phyloP scores from a whole-genome alignment of 92 coral and sea anemone species.

The Heliopora coerulea region DNA sequence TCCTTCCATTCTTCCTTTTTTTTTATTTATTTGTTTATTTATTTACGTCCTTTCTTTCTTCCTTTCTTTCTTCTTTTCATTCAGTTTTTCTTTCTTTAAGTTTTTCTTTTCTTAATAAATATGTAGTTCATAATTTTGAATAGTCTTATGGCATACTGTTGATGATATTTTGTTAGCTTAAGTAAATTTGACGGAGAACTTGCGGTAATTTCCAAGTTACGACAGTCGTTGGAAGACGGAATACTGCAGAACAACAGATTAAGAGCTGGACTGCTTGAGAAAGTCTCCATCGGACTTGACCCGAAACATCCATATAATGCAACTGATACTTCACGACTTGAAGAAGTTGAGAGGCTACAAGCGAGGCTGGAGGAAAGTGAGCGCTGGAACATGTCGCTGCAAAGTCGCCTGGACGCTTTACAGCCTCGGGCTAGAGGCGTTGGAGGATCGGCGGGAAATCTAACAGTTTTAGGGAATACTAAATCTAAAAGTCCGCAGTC shows the following conservation, averaged over 20 bases:
- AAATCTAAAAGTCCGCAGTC: neutral
- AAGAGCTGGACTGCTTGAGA: conserved; percentile 71
- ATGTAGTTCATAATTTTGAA: no score
- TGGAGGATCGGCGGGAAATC: conserved; percentile 23
- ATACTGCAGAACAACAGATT: conserved; percentile 73
- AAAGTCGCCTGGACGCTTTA: conserved; percentile 73
- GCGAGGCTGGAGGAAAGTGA: conserved; percentile 92
- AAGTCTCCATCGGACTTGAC: conserved; percentile 53
- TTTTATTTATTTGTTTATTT: no score
- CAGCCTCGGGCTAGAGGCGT: conserved; percentile 42
- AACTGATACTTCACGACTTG: conserved; percentile 64
- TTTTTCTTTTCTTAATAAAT: no score
- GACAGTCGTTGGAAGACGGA: conserved; percentile 86
- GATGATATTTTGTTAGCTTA: no score
- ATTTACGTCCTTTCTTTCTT: no score
- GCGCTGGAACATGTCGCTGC: conserved; percentile 98
- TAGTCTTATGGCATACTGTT: no score
- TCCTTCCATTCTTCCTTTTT: no score
- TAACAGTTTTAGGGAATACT: neutral
- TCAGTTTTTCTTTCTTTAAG: no score
- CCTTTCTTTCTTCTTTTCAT: no score
- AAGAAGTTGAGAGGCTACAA: conserved; percentile 81
- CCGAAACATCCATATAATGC: conserved; percentile 37
- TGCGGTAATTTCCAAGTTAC: conserved; percentile 70
- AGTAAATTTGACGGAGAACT: conserved; percentile 60